Evolutionary conservation across 1,140 invertebrate species (phyloP).

Genomic region (Plodia interpunctella): DNA sequence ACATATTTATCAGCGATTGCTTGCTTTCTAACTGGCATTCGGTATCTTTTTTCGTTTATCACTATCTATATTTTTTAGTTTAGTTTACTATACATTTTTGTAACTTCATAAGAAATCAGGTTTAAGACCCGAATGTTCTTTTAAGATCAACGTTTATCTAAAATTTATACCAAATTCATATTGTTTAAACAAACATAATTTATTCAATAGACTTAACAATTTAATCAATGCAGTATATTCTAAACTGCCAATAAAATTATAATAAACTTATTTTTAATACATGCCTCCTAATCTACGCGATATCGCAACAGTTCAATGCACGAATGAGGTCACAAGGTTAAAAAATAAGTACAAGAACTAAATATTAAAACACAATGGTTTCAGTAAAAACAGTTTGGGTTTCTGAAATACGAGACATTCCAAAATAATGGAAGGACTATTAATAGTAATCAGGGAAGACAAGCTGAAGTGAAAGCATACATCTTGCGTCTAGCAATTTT

Average conservation of each 20-base stretch:
- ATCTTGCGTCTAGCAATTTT: slow-evolving; percentile 12
- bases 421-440: slow-evolving; percentile 23
- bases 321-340: neutral
- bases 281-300: neutral
- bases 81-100: too few species aligned
- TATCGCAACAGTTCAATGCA: neutral
- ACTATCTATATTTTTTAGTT: too few species aligned
- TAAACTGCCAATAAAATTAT: too few species aligned
- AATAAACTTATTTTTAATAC: neutral
- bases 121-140: too few species aligned
- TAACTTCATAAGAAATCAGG: too few species aligned
- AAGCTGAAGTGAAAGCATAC: slow-evolving; percentile 15
- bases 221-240: too few species aligned
- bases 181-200: too few species aligned
- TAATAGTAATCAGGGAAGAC: slow-evolving; percentile 27
- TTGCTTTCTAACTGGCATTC: slow-evolving; percentile 1
- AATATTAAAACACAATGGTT: neutral
- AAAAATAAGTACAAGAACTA: neutral
- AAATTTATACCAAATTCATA: too few species aligned
- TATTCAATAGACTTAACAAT: too few species aligned
- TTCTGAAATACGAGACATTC: neutral
- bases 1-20: slow-evolving; percentile 39
- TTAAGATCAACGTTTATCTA: too few species aligned
- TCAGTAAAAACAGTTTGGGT: neutral
- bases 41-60: neutral